Evolutionary conservation across 2,888 invertebrate genomes (phyloP).

Genomic region (Pyrrhosoma nymphula): DNA sequence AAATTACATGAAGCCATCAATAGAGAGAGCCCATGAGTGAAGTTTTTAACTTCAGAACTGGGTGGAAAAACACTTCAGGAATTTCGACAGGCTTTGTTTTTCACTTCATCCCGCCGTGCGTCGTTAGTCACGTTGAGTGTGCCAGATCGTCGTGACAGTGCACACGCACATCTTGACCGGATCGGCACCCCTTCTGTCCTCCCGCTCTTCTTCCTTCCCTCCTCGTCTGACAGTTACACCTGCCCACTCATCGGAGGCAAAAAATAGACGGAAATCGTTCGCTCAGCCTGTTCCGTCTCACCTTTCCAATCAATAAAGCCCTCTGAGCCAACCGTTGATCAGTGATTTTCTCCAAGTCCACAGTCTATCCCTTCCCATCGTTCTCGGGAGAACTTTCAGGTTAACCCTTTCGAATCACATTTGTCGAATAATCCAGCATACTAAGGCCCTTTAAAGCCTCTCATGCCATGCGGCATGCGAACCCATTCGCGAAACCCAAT

Average conservation of each 20-base stretch:
- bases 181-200: not conserved
- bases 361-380: too few species aligned
- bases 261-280: not conserved
- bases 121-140: not conserved
- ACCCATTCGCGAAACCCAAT: not conserved
- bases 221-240: not conserved
- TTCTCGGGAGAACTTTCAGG: not conserved
- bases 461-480: not conserved
- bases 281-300: not conserved
- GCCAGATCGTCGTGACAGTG: not conserved
- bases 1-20: too few species aligned
- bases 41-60: too few species aligned
- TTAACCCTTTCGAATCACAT: not conserved
- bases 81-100: too few species aligned
- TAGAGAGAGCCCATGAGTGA: too few species aligned
- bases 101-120: not conserved
- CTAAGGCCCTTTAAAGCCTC: not conserved
- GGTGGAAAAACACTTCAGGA: too few species aligned
- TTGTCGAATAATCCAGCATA: not conserved
- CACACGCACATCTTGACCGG: not conserved
- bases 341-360: not conserved
- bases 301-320: not conserved
- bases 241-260: not conserved
- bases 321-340: not conserved
- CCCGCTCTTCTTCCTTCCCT: not conserved